Evolutionary conservation across 2,797 vertebrate species (phyloP).

Genomic region (Chloroceryle amazona): DNA sequence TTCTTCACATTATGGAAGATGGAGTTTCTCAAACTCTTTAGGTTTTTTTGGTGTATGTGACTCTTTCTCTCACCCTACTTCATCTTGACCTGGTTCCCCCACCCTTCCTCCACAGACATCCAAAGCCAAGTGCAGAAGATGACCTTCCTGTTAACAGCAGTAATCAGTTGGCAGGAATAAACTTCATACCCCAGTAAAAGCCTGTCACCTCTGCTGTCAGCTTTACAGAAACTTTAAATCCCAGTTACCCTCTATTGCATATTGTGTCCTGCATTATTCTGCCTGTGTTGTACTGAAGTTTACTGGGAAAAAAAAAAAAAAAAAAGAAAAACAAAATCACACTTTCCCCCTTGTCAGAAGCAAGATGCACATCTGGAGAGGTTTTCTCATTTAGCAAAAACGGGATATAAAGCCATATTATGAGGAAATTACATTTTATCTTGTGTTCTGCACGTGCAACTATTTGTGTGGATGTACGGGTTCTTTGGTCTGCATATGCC

Average conservation of each 20-base stretch:
- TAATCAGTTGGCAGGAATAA: neutral
- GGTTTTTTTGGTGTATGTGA: accelerated
- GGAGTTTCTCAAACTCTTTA: neutral
- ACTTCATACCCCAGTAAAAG: neutral
- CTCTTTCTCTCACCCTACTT: neutral
- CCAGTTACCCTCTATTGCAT: neutral
- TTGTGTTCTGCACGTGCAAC: neutral
- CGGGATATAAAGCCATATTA: neutral
- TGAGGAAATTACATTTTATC: constrained; percentile 18
- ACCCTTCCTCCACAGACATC: neutral
- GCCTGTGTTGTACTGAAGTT: neutral
- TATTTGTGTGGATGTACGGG: neutral
- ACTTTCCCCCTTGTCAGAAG: constrained; percentile 5
- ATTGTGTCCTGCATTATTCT: neutral
- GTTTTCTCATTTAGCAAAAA: constrained; percentile 16
- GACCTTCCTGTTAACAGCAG: neutral
- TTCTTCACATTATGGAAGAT: neutral
- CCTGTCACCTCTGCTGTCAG: constrained; percentile 25
- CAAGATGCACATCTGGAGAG: constrained; percentile 31
- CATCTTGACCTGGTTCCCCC: neutral
- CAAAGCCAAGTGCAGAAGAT: neutral
- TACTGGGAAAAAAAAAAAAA: neutral
- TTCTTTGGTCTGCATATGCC: neutral
- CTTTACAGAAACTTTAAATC: constrained; percentile 37
- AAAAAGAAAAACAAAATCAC: neutral